Base-by-base conservation (phyloP, 2,888 invertebrate genomes). In the Lysandra bellargus region DNA sequence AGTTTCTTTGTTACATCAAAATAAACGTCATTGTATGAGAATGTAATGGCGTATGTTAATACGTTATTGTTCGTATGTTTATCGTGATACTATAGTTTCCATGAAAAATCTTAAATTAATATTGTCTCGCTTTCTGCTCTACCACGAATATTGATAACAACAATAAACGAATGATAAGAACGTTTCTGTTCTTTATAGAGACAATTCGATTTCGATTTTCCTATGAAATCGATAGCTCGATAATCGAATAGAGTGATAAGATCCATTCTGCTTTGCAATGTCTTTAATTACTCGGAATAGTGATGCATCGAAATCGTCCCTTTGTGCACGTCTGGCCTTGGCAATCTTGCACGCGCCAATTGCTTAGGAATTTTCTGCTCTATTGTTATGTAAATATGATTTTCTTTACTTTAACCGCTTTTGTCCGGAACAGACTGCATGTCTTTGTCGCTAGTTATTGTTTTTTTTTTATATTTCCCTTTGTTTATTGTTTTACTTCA, bases 221-320 rank as follows among this genome's bases (percentile, higher is more conserved):
- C 69, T 5, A 37, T 17, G 69, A 69, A 17, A 30, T 30, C 49
- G 78, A 78, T 49, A 69, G 9, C 12, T 40, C 12, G 40, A 14
- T 69, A 69, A 69, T 69, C 17, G 12, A 49, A 64, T 61, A 23
- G 30, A 30, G n/a, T 69, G 64, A 64, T 64, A 23, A 72, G n/a
- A 73, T 23, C 74, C 79, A 57, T 78, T 61, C 73, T 17, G 61
- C 79, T 81, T 83, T 80, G 79, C 44, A 80, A 80, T 82, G 83
- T 84, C 81, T 80, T 78, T 82, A 82, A 83, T 84, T 83, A 84
- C 83, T 74, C 81, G 78, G 83, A 84, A 83, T 80, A 79, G 77
- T 82, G 82, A 82, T 83, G 83, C 82, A 84, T 84, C 82, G 80
- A 82, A 82, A 82, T 81, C 83, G 83, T 82, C 82, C 82, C 83